These are phyloP conservation scores for Candoia aspera DNA, from an alignment of 2,113 vertebrate species.

Conservation along the genomic window DNA sequence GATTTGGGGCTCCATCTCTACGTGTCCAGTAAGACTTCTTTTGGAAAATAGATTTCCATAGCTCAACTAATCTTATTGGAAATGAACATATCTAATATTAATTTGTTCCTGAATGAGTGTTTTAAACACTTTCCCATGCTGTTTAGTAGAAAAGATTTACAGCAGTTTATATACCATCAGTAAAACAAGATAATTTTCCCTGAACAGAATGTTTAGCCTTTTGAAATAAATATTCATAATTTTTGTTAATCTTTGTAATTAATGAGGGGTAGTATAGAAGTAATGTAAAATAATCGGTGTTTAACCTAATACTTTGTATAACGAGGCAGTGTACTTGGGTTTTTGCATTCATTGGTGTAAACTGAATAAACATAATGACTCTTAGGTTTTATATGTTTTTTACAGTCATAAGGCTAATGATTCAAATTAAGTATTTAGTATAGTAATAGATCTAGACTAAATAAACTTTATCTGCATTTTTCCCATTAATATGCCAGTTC, in stretches of 20 bases:
- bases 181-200: not conserved
- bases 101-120: conserved; percentile 26
- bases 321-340: too few relatives aligned
- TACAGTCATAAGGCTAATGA: conserved; percentile 8
- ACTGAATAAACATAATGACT: not conserved
- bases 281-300: not conserved
- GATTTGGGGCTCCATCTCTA: conserved; percentile 84
- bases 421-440: not conserved
- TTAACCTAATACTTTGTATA: not conserved
- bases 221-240: not conserved
- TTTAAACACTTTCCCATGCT: conserved; percentile 1
- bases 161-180: not conserved
- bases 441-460: conserved; percentile 1
- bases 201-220: conserved; percentile 1
- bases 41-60: conserved; percentile 22
- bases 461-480: conserved; percentile 13
- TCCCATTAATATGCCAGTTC: not conserved
- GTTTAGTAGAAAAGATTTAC: not conserved
- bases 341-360: not conserved
- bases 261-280: not conserved
- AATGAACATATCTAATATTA: not conserved
- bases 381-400: not conserved
- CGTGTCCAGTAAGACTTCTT: conserved; percentile 90
- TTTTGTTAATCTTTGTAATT: not conserved
- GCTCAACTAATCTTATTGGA: conserved; percentile 22